These are phyloP conservation scores for Nesogale talazaci DNA, from an alignment of 2,113 vertebrate genomes.

Conservation along the genomic window DNA sequence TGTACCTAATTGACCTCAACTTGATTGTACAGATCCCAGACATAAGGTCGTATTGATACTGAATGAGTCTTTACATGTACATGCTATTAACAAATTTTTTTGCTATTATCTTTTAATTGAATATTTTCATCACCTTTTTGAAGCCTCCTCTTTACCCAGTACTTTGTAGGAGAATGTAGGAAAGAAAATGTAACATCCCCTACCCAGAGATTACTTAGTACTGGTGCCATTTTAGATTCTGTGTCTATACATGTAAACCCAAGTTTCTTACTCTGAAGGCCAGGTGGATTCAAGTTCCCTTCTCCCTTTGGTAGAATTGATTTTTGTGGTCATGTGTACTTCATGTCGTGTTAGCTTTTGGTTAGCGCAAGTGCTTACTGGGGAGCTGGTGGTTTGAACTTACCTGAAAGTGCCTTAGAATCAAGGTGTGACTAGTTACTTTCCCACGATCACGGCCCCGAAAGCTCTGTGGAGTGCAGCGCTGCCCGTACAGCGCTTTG, in stretches of 20 bases:
- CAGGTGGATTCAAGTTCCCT: background rate
- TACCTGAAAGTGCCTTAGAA: background rate
- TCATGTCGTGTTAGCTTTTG: background rate
- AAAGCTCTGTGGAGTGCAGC: background rate
- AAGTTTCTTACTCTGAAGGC: too few species aligned
- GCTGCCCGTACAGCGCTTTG: too few species aligned
- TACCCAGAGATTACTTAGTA: background rate
- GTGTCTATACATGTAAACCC: background rate
- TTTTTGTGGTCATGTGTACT: background rate
- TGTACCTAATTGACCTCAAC: too few species aligned
- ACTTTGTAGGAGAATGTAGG: background rate
- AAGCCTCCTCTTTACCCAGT: too few species aligned
- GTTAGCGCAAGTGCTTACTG: background rate
- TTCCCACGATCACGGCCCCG: background rate
- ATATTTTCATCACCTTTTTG: too few species aligned
- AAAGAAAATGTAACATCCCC: background rate
- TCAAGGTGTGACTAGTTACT: background rate
- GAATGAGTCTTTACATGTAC: too few species aligned
- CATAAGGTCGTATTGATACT: too few species aligned
- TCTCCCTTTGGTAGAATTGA: background rate
- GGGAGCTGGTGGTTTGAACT: background rate
- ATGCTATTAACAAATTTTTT: too few species aligned
- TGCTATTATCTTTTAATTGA: too few species aligned
- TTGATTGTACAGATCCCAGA: too few species aligned
- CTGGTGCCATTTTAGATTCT: background rate